Base-by-base conservation (phyloP, 2,797 vertebrate genomes). In the Falco novaeseelandiae region DNA sequence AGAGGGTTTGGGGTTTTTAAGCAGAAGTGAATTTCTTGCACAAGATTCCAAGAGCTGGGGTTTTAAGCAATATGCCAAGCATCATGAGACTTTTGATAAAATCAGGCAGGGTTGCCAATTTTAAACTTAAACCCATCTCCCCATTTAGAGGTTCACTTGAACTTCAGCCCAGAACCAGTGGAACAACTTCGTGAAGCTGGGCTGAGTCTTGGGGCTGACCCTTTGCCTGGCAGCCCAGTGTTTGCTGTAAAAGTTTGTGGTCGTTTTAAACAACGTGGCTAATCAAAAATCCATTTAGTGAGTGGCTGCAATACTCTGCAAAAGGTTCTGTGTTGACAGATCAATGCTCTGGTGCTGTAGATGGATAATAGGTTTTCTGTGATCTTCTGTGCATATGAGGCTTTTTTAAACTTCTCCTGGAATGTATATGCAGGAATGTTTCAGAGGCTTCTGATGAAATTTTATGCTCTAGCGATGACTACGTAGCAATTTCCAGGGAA, bases 401-500 rank as follows among this genome's bases (percentile, higher is more conserved):
- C 32, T 85, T 40, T 90, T 78, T 17, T 1, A 46, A 83, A 38
- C 71, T 38, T 58, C 90, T 58, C 55, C 52, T 83, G 89, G 62
- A 88, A 95, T 76, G 59, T 44, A 21, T 20, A 55, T 20, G 40
- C 87, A 79, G 52, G 72, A 87, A 82, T 67, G 58, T 67, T 97
- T 90, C 49, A 40, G 89, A 83, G 91, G 79, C 76, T 96, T 55
- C 89, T 49, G 87, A 91, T 89, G 89, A 96, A 88, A 96, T 89
- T 18, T 92, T 93, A 79, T 90, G 92, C 92, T 96, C 82, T 34
- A 62, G 76, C 38, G 62, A 96, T 91, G 93, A 70, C 89, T 93
- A 63, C 8, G 1, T 85, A 93, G 94, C 72, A 91, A 90, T 96
- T 97, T 97, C 92, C 91, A 96, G 94, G 94, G 96, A 96, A 94